Base-by-base conservation (phyloP, 2,888 invertebrate species). In the Trisateles emortualis region DNA sequence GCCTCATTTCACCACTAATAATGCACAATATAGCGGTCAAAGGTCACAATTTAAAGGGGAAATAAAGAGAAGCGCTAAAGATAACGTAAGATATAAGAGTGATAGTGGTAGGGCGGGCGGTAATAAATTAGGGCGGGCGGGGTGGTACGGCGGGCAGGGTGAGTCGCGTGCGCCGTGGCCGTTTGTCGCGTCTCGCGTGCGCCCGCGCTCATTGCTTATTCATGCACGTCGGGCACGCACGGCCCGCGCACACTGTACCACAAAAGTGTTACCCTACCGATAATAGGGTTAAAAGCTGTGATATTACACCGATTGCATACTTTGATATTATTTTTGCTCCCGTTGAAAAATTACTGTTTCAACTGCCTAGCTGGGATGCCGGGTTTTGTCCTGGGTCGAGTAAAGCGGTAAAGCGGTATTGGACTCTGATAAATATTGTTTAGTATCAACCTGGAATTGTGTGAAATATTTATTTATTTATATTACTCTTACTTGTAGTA, bases 121-220 rank as follows among this genome's bases (percentile, higher is more conserved):
- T 73, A 76, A 86, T 88, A 89, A 88, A 87, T 87, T 83, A 85
- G 77, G 84, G 84, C 76, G 78, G 81, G 79, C 68, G 77, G 69
- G 64, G 49, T 53, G 56, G 83, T 79, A 81, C 79, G 77, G 72
- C 76, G 81, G 86, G 82, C 74, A 85, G 82, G 40, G 8, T 33
- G 29, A 76, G 83, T 90, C 83, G 91, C 92, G 92, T 92, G 92
- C 90, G 90, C 88, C 42, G 63, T 51, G 73, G 74, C 77, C 71
- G 81, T 81, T 81, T 81, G 79, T 81, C 76, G 87, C 81, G 84
- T 91, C n/a, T n/a, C 78, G 92, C 92, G 92, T 92, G 92, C 92
- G 91, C 90, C 72, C 78, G 90, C 90, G 88, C 89, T 91, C 92
- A 89, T 92, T 90, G 82, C 84, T 87, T 92, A 92, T 92, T 92